These are phyloP conservation scores for Rhinatrema bivittatum DNA, from an alignment of 2,797 vertebrate genomes.

Conservation along the genomic window DNA sequence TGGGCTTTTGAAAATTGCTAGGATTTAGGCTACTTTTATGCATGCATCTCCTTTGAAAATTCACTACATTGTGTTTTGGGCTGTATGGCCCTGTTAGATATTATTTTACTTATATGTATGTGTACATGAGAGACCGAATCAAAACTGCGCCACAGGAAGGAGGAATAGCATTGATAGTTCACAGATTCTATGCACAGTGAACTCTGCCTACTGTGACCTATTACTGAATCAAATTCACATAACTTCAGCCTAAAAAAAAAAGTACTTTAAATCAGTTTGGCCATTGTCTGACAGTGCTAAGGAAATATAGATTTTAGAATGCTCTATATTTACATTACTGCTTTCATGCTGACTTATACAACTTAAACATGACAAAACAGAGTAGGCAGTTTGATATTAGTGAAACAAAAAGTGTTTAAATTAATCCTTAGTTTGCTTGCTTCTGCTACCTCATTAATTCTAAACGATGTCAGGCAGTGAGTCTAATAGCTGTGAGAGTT, in stretches of 20 bases:
- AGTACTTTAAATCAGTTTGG: background rate
- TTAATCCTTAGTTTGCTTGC: slow-evolving; percentile 34
- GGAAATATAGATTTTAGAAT: slow-evolving; percentile 24
- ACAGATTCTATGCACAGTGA: too few relatives aligned
- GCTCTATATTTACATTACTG: slow-evolving; percentile 12
- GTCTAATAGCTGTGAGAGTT: slow-evolving; percentile 48
- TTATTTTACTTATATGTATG: too few relatives aligned
- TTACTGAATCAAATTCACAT: background rate
- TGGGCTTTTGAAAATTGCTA: too few relatives aligned
- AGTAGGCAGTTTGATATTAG: slow-evolving; percentile 20
- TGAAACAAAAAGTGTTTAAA: slow-evolving; percentile 36
- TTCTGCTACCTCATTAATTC: slow-evolving; percentile 50
- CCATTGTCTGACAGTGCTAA: slow-evolving; percentile 13
- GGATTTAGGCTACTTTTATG: too few relatives aligned
- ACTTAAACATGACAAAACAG: slow-evolving; percentile 28
- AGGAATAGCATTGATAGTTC: too few relatives aligned
- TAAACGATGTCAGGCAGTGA: slow-evolving; percentile 51
- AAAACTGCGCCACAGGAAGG: too few relatives aligned
- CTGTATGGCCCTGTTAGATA: too few relatives aligned
- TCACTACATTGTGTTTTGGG: too few relatives aligned
- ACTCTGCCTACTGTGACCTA: too few relatives aligned
- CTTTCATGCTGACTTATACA: slow-evolving; percentile 11
- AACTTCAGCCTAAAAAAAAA: background rate
- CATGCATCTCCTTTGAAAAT: too few relatives aligned
- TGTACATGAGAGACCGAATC: too few relatives aligned